Conservation (phyloP, 2,113 vertebrate genomes). For the Larimichthys polyactis region DNA sequence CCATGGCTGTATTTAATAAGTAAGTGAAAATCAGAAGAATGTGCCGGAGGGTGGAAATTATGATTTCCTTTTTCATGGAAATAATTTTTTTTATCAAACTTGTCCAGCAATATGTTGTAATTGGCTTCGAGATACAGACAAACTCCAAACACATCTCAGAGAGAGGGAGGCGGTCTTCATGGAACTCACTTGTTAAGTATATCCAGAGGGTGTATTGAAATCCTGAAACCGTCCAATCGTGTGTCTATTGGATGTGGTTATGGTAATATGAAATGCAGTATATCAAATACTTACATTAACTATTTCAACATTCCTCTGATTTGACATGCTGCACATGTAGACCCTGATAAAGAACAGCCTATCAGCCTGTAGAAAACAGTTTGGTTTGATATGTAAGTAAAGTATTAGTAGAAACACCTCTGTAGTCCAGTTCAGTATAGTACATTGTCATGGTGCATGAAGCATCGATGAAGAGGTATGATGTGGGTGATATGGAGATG, state of each 20-base stretch:
- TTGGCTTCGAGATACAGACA: constrained; percentile 59
- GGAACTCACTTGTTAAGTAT: constrained; percentile 48
- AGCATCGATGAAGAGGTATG: too few species aligned
- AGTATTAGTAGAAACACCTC: too few species aligned
- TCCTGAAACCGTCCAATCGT: constrained; percentile 10
- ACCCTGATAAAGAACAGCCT: constrained; percentile 28
- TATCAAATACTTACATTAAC: constrained; percentile 21
- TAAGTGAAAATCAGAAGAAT: constrained; percentile 32
- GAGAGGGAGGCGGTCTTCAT: constrained; percentile 11
- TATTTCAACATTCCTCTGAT: constrained; percentile 36
- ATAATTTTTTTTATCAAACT: constrained; percentile 38
- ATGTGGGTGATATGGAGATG: too few species aligned
- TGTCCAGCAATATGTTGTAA: constrained; percentile 58
- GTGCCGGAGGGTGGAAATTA: constrained; percentile 39
- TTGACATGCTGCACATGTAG: constrained; percentile 26
- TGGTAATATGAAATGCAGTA: constrained; percentile 1
- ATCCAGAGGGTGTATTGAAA: constrained; percentile 51
- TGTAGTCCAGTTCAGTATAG: too few species aligned
- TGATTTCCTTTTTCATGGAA: constrained; percentile 22
- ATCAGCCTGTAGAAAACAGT: not conserved
- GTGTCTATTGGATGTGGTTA: constrained; percentile 16
- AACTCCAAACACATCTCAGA: constrained; percentile 42
- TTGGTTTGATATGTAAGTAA: too few species aligned
- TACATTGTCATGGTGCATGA: too few species aligned
- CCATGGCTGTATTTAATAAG: constrained; percentile 39